Percentiles rank a stretch among this genome's conserved stretches.
phyloP scores from a whole-genome alignment of 1,140 invertebrate genomes.

The Formica exsecta region DNA sequence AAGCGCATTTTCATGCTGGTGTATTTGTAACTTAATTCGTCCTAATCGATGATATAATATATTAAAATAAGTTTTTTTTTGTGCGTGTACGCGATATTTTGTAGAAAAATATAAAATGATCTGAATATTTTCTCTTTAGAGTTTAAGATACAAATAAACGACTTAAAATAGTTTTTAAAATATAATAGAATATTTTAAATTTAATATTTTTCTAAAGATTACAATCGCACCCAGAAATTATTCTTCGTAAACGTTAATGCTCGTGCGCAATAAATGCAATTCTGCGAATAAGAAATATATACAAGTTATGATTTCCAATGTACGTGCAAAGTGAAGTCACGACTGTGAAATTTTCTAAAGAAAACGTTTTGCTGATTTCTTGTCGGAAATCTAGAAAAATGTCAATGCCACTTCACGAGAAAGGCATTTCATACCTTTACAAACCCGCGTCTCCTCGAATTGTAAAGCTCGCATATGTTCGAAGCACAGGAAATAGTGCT shows the following conservation, averaged over 20 bases:
- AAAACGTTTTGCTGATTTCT: slow-evolving; percentile 42
- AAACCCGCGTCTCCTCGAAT: slow-evolving; percentile 24
- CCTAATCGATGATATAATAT: not conserved
- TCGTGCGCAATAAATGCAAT: slow-evolving; percentile 2
- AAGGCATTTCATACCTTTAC: slow-evolving; percentile 36
- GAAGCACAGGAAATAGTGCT: not conserved
- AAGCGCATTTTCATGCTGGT: not conserved
- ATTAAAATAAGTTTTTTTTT: not conserved
- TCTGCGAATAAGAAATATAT: not conserved
- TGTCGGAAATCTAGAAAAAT: slow-evolving; percentile 51
- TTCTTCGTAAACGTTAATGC: not conserved
- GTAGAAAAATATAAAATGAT: not conserved
- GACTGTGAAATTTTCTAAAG: slow-evolving; percentile 28
- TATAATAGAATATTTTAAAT: not conserved
- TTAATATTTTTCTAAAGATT: not conserved
- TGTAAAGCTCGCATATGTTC: slow-evolving; percentile 30
- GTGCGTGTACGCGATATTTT: not conserved
- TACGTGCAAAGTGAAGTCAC: not conserved
- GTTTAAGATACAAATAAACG: not conserved
- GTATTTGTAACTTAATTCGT: not conserved
- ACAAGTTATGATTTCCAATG: slow-evolving; percentile 35
- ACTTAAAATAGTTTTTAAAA: not conserved
- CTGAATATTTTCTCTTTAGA: not conserved
- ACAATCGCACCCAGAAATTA: not conserved
- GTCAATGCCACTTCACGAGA: slow-evolving; percentile 56